Base-by-base conservation (phyloP, 2,797 vertebrate species). In the Gobionotothen gibberifrons region DNA sequence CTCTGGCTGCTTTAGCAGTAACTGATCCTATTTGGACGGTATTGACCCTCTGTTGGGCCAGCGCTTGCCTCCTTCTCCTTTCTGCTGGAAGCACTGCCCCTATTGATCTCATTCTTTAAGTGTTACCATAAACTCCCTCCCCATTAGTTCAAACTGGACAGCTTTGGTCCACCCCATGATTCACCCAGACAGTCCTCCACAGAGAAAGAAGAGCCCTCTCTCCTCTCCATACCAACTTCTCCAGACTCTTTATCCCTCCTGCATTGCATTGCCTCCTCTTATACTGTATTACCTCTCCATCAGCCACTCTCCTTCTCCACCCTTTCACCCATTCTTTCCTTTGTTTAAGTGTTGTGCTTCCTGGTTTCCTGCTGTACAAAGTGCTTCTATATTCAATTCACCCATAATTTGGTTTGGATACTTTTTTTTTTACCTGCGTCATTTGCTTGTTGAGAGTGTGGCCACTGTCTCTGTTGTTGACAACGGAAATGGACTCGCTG, bases 21-120 rank as follows among this genome's bases (percentile, higher is more conserved):
- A 92, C 87, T 42, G 90, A 93, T 92, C 88, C 78, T 53, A 59
- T 71, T 81, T 82, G 81, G 82, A 69, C 56, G 63, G 73, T 88
- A 90, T 90, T 81, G 86, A 89, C 84, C 82, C 69, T 73, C 72
- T 60, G 32, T 69, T 57, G 72, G 77, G 69, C 74, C 80, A 60
- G 72, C 48, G 49, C 73, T 56, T 78, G 69, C 78, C 77, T 78
- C n/a, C 74, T 78, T 39, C 70, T 79, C 83, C 78, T 83, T 78
- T 66, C 81, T 55, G 39, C 81, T 89, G 66, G 81, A 89, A 73
- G 79, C 67, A 43, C 40, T 56, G 76, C 79, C 73, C 44, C 81
- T 92, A 95, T 95, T 90, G 93, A 94, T 94, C 90, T 78, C 83
- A 89, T 91, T 90, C 89, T 90, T 92, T 93, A 93, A 94, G 93